These are phyloP conservation scores for Lucifuga dentata DNA, from an alignment of 2,113 vertebrate genomes.

Conservation along the genomic window DNA sequence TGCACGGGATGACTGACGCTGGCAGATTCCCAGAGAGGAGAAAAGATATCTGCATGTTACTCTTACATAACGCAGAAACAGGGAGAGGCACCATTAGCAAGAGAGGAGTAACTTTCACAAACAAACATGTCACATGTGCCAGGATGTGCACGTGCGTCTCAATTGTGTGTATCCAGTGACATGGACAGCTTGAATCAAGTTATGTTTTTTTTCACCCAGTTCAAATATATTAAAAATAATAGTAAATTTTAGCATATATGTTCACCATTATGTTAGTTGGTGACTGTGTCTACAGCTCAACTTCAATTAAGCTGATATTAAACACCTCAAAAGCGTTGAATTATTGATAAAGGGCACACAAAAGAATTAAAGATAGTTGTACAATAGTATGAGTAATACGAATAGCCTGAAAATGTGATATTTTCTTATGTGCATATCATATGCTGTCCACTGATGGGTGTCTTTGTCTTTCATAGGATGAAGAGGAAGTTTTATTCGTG, in stretches of 20 bases:
- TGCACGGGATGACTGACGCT: conserved; percentile 20
- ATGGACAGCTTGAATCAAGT: neutral
- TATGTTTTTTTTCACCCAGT: too few relatives aligned
- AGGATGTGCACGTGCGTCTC: neutral
- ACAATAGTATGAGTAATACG: neutral
- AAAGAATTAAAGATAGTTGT: conserved; percentile 11
- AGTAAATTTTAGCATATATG: too few relatives aligned
- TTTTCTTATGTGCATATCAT: neutral
- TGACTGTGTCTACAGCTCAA: neutral
- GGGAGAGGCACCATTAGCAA: conserved; percentile 8
- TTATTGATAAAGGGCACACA: conserved; percentile 48
- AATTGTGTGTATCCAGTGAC: neutral
- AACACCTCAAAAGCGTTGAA: conserved; percentile 14
- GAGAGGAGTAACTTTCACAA: conserved; percentile 19
- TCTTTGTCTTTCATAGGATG: conserved; percentile 85
- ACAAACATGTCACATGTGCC: neutral
- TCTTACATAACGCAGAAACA: conserved; percentile 63
- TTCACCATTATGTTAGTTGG: too few relatives aligned
- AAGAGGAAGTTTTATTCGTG: conserved; percentile 99
- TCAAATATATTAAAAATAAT: too few relatives aligned
- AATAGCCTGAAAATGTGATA: neutral
- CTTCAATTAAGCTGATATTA: conserved; percentile 28
- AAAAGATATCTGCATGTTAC: conserved; percentile 45
- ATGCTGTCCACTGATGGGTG: neutral
- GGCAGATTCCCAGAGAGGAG: conserved; percentile 39